Base-by-base conservation (phyloP, 2,113 vertebrate genomes). In the Seriola dumerili region DNA sequence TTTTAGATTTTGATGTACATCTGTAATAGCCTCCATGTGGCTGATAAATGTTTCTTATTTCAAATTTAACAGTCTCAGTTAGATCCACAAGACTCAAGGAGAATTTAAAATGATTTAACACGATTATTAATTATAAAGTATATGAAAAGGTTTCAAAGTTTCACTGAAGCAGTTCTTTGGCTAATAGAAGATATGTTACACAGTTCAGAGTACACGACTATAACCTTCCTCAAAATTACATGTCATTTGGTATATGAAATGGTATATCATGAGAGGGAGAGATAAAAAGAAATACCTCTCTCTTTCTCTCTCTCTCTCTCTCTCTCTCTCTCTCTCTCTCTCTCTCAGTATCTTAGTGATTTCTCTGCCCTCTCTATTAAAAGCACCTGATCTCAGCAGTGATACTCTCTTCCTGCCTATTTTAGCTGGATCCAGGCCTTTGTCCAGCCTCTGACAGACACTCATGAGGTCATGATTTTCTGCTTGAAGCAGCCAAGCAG, bases 291-390 rank as follows among this genome's bases (percentile, higher is more conserved):
- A 69, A 64, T 57, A 36, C 21, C 14, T 21, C 12, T 3, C 29
- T 62, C 38, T 5, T 4, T 38, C 38, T 5, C 38, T 38, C 6
- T 4, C 52, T 38, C 6, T 4, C 52, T 55, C 48, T 48, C 46
- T 52, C 17, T 48, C 34, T 23, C 2, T 25, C 17, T 3, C n/a
- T 67, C 14, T 23, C 17, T 3, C 29, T 67, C 52, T 55, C 50
- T 19, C 16, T 54, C 17, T 50, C 36, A 34, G 29, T 44, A 4
- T 55, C 19, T 71, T 32, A 7, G 21, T 25, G 46, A 72, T 70
- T 81, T 83, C 64, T 78, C 68, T 88, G 62, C 32, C 21, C 66
- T 80, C 46, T 85, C 86, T 90, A 88, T 87, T 85, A 83, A 87
- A 85, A 88, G 86, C 80, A 73, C 69, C 79, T 84, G 79, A 83